Percentiles rank a stretch among this genome's conserved stretches.
Conservation (phyloP, 2,113 vertebrate genomes). For the Cygnus buccinator region DNA sequence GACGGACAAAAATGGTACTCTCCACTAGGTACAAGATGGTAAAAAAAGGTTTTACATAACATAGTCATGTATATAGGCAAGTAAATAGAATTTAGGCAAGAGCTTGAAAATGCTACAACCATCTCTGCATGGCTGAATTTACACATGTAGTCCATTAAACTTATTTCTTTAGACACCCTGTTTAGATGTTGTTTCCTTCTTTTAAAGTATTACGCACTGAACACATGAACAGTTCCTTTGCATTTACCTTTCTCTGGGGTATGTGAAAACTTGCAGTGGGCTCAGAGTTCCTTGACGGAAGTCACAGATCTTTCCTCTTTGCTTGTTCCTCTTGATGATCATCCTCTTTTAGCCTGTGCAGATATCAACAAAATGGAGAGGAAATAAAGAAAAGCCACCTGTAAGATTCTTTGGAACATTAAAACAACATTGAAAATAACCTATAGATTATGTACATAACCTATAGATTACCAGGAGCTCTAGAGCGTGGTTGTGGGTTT, state of each 20-base stretch:
- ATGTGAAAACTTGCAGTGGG: neutral
- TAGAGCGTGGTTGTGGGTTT: neutral
- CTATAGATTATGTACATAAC: neutral
- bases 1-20: neutral
- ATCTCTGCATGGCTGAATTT: neutral
- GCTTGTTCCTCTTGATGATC: neutral
- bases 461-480: neutral
- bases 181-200: neutral
- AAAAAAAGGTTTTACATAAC: neutral
- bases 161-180: neutral
- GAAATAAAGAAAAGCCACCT: neutral
- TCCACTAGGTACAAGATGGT: neutral
- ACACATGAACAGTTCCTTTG: neutral
- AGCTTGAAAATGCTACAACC: neutral
- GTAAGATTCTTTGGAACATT: neutral
- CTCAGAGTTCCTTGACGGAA: neutral
- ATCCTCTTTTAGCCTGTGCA: neutral
- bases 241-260: neutral
- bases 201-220: neutral
- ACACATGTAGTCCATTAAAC: neutral
- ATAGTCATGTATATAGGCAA: neutral
- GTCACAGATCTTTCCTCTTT: neutral
- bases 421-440: neutral
- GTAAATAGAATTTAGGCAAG: neutral
- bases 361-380: neutral